These are phyloP conservation scores for Torymus tubicola DNA, from an alignment of 2,888 invertebrate species.

Conservation along the genomic window DNA sequence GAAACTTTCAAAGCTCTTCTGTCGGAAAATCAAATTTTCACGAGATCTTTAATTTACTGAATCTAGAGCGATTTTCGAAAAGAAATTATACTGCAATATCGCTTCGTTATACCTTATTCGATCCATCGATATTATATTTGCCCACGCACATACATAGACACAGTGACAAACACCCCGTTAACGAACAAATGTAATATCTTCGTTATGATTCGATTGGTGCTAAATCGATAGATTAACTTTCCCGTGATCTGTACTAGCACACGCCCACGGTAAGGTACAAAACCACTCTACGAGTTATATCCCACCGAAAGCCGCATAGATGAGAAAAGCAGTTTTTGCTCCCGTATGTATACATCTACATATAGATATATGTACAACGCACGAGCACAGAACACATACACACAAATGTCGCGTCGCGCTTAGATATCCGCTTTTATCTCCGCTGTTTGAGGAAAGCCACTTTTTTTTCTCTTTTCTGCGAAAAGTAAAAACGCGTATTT, in stretches of 20 bases:
- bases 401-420: conserved; percentile 24
- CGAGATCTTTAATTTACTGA: no score
- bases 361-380: no score
- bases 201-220: conserved; percentile 57
- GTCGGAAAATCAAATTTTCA: no score
- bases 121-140: no score
- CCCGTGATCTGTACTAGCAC: conserved; percentile 23
- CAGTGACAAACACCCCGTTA: background rate
- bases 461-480: no score
- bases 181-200: conserved; percentile 21
- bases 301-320: background rate
- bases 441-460: background rate
- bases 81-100: no score
- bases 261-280: conserved; percentile 9
- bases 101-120: no score
- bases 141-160: no score
- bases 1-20: no score
- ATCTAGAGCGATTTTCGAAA: no score
- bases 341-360: no score
- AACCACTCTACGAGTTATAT: background rate
- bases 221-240: conserved; percentile 51
- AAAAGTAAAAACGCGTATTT: background rate
- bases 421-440: background rate
- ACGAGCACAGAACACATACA: background rate
- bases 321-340: no score